These are phyloP conservation scores for Drosophila insularis DNA, from an alignment of 1,140 invertebrate species.

Conservation along the genomic window DNA sequence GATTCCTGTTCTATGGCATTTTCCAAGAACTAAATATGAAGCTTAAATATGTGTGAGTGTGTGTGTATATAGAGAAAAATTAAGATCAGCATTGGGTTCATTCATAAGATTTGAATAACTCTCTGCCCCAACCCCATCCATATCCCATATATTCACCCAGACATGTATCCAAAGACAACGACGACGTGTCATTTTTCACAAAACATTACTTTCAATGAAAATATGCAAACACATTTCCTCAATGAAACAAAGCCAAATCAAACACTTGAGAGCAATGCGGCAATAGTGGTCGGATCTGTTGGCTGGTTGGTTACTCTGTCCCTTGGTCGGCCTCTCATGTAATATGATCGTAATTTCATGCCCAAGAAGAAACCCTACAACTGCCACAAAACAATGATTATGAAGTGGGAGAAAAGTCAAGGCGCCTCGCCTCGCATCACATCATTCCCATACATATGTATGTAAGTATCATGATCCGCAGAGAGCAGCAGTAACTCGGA, in stretches of 20 bases:
- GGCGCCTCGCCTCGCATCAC: conserved; percentile 26
- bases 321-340: conserved; percentile 42
- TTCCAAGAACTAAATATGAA: conserved; percentile 28
- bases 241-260: conserved; percentile 57
- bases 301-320: conserved; percentile 24
- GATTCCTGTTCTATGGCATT: conserved; percentile 45
- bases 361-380: conserved; percentile 65
- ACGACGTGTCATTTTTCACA: conserved; percentile 72
- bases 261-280: conserved; percentile 41
- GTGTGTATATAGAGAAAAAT: not conserved
- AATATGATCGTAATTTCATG: conserved; percentile 70
- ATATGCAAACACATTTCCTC: conserved; percentile 64
- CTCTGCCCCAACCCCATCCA: not conserved
- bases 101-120: not conserved
- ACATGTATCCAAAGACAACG: conserved; percentile 40
- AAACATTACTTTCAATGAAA: conserved; percentile 63
- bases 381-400: conserved; percentile 12
- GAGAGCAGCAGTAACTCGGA: conserved; percentile 37
- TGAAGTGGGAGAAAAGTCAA: conserved; percentile 41
- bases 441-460: not conserved
- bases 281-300: conserved; percentile 1
- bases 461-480: conserved; percentile 16
- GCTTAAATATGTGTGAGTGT: not conserved
- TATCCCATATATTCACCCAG: too few species aligned
- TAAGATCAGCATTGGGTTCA: not conserved